Base-by-base conservation (phyloP, 2,888 invertebrate species). In the Drosophila robusta region DNA sequence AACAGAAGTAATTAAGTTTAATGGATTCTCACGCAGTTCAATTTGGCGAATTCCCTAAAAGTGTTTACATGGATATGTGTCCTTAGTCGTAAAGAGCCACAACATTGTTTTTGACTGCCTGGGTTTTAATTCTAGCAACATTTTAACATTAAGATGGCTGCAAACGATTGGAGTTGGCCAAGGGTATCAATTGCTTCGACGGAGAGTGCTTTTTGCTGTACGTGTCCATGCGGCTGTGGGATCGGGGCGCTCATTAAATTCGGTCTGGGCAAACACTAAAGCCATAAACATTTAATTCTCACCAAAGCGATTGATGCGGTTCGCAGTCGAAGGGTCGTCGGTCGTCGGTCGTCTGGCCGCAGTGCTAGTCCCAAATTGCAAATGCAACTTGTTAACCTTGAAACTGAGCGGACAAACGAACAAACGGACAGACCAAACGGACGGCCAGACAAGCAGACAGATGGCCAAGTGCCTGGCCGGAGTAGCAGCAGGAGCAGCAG, bases 331-430 rank as follows among this genome's bases (percentile, higher is more conserved):
- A 61, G 54, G 66, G 75, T 63, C 52, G 62, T 42, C 52, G 69
- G 44, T 44, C 44, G 36, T 39, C 38, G 61, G 70, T 70, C 70
- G 72, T 70, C 70, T 52, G 62, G 41, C 44, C 36, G 77, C 68
- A 66, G 58, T 77, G 73, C 74, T 72, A 76, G 77, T 84, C 77
- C 89, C 89, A 90, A 90, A 90, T 90, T 90, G 91, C 90, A 90
- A 91, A 90, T 89, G 87, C 80, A 79, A 90, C 90, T 89, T 89
- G 90, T 90, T 91, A 89, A 90, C 90, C 90, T 90, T 90, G 90
- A 90, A 79, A 71, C 75, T 84, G 70, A 70, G 68, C 85, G 70
- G 75, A 79, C 88, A 71, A 62, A 72, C 61, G 67, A 65, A 69
- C 66, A 62, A 55, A 70, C 61, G 1, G 18, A 34, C 50, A 12